phyloP scores from a whole-genome alignment of 2,113 vertebrate species.

The Pterocles gutturalis region DNA sequence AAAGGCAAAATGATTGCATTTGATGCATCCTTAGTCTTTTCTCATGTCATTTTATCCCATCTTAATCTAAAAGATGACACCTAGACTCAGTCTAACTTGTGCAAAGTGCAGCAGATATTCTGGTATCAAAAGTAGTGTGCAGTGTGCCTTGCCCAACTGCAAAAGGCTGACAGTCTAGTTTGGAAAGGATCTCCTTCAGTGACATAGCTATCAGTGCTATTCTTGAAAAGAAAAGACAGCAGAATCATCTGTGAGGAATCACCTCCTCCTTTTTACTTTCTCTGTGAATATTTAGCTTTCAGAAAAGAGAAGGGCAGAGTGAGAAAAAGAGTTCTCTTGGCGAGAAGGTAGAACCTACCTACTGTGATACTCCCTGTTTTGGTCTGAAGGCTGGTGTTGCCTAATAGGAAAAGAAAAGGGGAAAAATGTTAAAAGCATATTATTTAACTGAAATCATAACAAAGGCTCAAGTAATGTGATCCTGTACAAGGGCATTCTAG shows the following conservation, averaged over 20 bases:
- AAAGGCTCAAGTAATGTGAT: neutral
- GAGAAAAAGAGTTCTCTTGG: neutral
- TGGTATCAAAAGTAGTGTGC: neutral
- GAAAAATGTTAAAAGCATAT: neutral
- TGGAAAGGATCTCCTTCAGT: neutral
- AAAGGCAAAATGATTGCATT: neutral
- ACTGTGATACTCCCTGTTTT: slow-evolving; percentile 78
- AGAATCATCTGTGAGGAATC: neutral
- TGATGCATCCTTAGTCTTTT: neutral
- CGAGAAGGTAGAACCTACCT: slow-evolving; percentile 66
- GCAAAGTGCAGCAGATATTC: neutral
- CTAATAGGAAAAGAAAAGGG: slow-evolving; percentile 49
- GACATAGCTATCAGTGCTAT: neutral
- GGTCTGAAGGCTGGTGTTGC: slow-evolving; percentile 75
- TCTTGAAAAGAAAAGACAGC: neutral
- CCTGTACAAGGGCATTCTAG: neutral
- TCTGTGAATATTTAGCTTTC: neutral
- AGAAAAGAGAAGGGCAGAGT: neutral
- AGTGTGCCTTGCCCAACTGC: rapidly evolving
- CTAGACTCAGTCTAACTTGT: neutral
- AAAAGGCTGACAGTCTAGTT: neutral
- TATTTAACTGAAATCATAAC: neutral
- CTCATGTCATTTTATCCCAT: neutral
- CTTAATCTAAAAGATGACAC: neutral
- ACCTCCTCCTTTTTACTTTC: neutral